phyloP scores from a whole-genome alignment of 2,113 vertebrate genomes.

The Tetraodon nigroviridis region DNA sequence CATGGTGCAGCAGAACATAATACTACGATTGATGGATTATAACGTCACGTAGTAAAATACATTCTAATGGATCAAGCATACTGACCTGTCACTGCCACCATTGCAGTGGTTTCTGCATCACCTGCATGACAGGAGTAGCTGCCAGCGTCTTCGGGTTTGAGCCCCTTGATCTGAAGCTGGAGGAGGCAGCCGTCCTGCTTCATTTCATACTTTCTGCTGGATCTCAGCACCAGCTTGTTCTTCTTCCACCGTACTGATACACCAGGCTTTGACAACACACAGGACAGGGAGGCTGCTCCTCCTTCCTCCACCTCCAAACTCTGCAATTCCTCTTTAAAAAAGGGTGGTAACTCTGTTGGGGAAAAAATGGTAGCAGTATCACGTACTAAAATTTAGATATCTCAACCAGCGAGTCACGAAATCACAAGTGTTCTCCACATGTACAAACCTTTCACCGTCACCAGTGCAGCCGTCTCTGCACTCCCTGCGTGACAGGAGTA shows the following conservation, averaged over 20 bases:
- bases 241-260: constrained; percentile 65
- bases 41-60: too few relatives aligned
- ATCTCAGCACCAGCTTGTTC: constrained; percentile 58
- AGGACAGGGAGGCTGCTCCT: constrained; percentile 55
- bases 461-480: constrained; percentile 35
- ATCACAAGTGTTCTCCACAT: too few relatives aligned
- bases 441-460: constrained; percentile 40
- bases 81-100: constrained; percentile 76
- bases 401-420: too few relatives aligned
- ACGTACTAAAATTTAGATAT: background rate
- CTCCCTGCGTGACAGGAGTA: constrained; percentile 47
- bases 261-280: constrained; percentile 66
- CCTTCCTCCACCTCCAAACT: constrained; percentile 72
- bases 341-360: constrained; percentile 5
- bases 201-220: constrained; percentile 68
- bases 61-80: background rate
- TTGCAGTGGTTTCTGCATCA: constrained; percentile 45
- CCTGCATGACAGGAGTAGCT: constrained; percentile 62
- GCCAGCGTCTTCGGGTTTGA: constrained; percentile 64
- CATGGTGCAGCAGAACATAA: too few relatives aligned
- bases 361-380: background rate
- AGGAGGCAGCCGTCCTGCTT: constrained; percentile 64
- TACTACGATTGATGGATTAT: too few relatives aligned
- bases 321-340: constrained; percentile 72
- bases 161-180: constrained; percentile 52